These are phyloP conservation scores for Bimastos eiseni DNA, from an alignment of 2,888 invertebrate species.

Conservation along the genomic window DNA sequence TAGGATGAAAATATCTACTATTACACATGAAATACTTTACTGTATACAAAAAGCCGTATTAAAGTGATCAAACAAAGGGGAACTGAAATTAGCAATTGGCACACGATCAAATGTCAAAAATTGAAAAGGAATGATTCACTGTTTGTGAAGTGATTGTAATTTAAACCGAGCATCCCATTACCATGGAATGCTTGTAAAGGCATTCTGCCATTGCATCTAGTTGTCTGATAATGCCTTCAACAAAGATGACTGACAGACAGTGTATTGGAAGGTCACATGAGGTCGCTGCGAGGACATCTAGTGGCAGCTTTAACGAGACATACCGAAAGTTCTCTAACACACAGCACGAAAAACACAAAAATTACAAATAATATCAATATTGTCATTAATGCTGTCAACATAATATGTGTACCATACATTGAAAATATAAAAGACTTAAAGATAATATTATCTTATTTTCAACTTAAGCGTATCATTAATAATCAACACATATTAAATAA, in stretches of 20 bases:
- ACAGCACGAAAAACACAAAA: conserved; percentile 24
- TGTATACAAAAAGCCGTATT: background rate
- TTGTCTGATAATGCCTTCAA: conserved; percentile 47
- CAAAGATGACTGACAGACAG: conserved; percentile 43
- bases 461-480: background rate
- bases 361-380: conserved; percentile 21
- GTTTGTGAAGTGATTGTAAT: background rate
- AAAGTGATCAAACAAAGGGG: background rate
- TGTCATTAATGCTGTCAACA: background rate
- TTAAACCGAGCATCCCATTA: background rate
- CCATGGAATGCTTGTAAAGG: conserved; percentile 34
- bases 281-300: conserved; percentile 50
- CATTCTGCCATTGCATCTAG: conserved; percentile 47
- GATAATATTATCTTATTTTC: too few species aligned
- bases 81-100: background rate
- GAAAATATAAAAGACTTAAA: too few species aligned
- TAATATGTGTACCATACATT: too few species aligned
- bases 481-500: too few species aligned
- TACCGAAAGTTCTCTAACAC: conserved; percentile 48
- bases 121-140: background rate
- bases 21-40: background rate
- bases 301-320: conserved; percentile 45
- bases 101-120: background rate
- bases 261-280: conserved; percentile 40
- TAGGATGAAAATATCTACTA: background rate